phyloP scores from a whole-genome alignment of 2,113 vertebrate species.

The Gambusia affinis region DNA sequence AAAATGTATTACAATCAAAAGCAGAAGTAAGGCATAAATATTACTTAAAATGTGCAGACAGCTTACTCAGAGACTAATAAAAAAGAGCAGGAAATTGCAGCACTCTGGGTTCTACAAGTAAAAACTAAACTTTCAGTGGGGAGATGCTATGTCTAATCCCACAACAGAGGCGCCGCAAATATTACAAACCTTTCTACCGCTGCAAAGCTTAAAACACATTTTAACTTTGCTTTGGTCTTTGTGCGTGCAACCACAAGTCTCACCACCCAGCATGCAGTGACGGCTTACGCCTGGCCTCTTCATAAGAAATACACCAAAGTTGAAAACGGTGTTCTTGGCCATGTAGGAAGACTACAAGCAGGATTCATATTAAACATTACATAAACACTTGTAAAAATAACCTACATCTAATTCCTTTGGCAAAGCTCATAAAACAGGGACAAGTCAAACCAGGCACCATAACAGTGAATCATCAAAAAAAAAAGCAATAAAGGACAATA shows the following conservation, averaged over 20 bases:
- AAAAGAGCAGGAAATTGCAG: neutral
- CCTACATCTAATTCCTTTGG: neutral
- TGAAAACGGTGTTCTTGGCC: neutral
- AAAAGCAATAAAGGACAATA: neutral
- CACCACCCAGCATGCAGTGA: neutral
- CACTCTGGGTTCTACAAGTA: neutral
- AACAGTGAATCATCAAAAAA: neutral
- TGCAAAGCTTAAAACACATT: conserved; percentile 5
- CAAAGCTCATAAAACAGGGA: neutral
- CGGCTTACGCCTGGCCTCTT: neutral
- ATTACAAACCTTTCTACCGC: neutral
- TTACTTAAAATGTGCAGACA: neutral
- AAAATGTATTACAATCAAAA: neutral
- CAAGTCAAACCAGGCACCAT: neutral
- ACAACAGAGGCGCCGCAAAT: neutral
- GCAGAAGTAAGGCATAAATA: neutral
- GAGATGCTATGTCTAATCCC: conserved; percentile 1
- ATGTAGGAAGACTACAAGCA: neutral
- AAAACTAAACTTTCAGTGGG: neutral
- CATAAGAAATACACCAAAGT: neutral
- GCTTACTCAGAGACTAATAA: neutral
- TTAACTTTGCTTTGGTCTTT: neutral
- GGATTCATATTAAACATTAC: neutral
- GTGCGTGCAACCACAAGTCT: conserved; percentile 1
- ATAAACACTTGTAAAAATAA: neutral